These are phyloP conservation scores for Octodonta nipae DNA, from an alignment of 2,888 invertebrate genomes.

Conservation along the genomic window DNA sequence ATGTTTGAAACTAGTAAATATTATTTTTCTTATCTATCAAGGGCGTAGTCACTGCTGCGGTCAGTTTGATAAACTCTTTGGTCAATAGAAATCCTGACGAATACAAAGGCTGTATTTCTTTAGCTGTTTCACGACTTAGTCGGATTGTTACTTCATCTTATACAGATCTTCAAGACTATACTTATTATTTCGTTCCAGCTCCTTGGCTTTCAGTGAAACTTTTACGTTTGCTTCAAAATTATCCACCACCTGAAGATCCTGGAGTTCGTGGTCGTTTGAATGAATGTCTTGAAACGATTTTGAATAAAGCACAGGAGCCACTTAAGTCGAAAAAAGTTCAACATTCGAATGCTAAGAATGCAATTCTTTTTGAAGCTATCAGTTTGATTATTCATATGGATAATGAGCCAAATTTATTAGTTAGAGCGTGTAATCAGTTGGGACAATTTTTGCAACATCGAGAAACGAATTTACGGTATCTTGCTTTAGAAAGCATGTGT, in stretches of 20 bases:
- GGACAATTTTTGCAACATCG: slow-evolving; percentile 95
- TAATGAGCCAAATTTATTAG: slow-evolving; percentile 89
- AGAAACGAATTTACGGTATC: slow-evolving; percentile 93
- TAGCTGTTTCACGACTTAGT: slow-evolving; percentile 93
- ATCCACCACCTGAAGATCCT: slow-evolving; percentile 92
- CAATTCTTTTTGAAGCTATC: slow-evolving; percentile 98
- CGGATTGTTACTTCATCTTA: slow-evolving; percentile 98
- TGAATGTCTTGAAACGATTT: slow-evolving; percentile 94
- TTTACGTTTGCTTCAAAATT: slow-evolving; percentile 89
- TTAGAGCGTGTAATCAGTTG: slow-evolving; percentile 95
- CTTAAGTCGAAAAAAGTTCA: slow-evolving; percentile 99
- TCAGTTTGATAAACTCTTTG: slow-evolving; percentile 92
- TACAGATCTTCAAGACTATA: slow-evolving; percentile 98
- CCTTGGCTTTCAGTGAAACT: slow-evolving; percentile 99
- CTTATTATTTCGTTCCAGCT: slow-evolving; percentile 99
- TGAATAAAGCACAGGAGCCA: slow-evolving; percentile 98
- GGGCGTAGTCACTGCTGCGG: slow-evolving; percentile 98
- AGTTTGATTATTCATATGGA: slow-evolving; percentile 99
- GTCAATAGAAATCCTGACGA: slow-evolving; percentile 98
- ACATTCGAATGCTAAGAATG: slow-evolving; percentile 99
- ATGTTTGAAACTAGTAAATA: too few species aligned
- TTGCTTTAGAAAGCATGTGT: slow-evolving; percentile 98
- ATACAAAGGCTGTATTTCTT: slow-evolving; percentile 95
- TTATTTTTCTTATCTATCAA: too few species aligned
- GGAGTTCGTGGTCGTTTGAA: slow-evolving; percentile 90